Evolutionary conservation across 2,113 vertebrate genomes (phyloP).

Genomic region (Stictonetta naevosa): DNA sequence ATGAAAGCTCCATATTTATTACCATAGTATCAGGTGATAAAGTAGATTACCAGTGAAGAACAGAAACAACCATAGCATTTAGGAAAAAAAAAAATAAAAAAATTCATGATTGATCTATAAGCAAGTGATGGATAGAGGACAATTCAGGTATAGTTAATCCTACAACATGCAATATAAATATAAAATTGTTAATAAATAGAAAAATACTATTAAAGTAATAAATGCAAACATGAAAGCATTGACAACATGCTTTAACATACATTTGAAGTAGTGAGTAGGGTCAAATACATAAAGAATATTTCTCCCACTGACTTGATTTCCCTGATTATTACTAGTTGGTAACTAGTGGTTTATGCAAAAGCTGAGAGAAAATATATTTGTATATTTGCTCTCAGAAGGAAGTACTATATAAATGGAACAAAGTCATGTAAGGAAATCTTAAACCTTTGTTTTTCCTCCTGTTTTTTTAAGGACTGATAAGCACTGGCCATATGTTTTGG

Average conservation of each 20-base stretch:
- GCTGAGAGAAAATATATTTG: neutral
- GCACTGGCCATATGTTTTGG: neutral
- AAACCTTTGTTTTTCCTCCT: accelerated
- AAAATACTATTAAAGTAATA: neutral
- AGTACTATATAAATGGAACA: neutral
- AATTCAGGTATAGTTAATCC: neutral
- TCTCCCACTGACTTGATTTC: neutral
- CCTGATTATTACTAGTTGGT: neutral
- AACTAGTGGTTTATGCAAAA: neutral
- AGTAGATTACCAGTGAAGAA: neutral
- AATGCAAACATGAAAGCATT: neutral
- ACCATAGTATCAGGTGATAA: neutral
- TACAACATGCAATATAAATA: neutral
- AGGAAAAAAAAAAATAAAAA: too few species aligned
- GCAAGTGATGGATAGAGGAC: neutral
- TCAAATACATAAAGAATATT: neutral
- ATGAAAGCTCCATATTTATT: neutral
- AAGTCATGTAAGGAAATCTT: neutral
- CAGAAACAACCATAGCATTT: neutral
- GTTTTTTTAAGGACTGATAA: neutral
- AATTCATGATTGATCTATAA: accelerated
- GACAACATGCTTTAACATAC: neutral
- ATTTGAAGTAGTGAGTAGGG: neutral
- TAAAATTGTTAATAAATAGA: neutral
- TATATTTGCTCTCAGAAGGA: neutral